A percentile compares a stretch with the other conserved stretches of the same genome.
Conservation (phyloP, 2,888 invertebrate genomes). For the Amitus sp. region DNA sequence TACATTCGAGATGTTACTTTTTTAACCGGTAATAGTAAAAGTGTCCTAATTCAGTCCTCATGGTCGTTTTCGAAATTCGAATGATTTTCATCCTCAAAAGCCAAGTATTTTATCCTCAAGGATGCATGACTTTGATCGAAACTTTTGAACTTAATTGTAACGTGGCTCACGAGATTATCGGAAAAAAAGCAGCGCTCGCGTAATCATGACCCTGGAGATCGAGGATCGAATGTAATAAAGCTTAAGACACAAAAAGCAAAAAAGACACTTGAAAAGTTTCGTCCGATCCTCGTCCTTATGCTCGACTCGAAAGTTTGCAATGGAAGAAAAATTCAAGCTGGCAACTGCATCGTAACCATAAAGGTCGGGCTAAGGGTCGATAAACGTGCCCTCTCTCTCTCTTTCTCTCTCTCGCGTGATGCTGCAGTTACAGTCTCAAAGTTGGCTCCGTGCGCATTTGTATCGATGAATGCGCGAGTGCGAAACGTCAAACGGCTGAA, state of each 20-base stretch:
- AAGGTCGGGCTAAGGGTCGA: constrained; percentile 1
- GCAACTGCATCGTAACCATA: constrained; percentile 1
- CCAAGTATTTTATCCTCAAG: too few relatives aligned
- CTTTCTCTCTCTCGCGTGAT: too few relatives aligned
- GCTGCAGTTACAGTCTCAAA: background rate
- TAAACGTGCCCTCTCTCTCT: background rate
- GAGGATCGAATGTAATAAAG: background rate
- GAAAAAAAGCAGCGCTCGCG: background rate
- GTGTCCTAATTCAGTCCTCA: too few relatives aligned
- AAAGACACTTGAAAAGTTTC: background rate
- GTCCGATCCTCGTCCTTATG: background rate
- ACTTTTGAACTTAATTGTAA: too few relatives aligned
- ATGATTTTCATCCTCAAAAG: too few relatives aligned
- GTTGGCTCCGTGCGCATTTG: background rate
- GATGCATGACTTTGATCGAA: too few relatives aligned
- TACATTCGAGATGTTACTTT: too few relatives aligned
- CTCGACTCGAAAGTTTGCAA: background rate
- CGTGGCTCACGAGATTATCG: background rate
- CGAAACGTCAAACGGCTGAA: background rate
- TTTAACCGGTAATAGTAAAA: too few relatives aligned
- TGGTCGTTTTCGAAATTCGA: too few relatives aligned
- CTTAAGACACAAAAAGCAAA: background rate
- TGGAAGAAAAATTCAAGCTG: background rate
- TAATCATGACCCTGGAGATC: background rate
- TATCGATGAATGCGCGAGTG: background rate